phyloP scores from a whole-genome alignment of 2,113 vertebrate genomes.

The Trinectes maculatus region DNA sequence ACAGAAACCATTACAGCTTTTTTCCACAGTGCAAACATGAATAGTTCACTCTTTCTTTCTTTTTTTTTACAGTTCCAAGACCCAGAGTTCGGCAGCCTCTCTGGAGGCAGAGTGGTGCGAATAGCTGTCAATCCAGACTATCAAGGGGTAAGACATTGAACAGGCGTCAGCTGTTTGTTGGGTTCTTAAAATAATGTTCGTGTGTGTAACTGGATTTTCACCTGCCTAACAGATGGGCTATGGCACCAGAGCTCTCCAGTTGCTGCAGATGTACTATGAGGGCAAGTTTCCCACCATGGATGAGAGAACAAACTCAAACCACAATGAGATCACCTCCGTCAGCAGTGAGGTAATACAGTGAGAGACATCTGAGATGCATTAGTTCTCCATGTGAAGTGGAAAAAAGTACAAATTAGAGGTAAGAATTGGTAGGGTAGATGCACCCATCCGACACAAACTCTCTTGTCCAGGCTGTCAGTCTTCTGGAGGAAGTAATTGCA shows the following conservation, averaged over 20 bases:
- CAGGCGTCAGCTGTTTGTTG: not conserved
- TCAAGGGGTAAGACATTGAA: constrained; percentile 87
- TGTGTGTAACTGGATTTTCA: constrained; percentile 10
- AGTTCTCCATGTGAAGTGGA: not conserved
- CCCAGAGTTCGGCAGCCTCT: constrained; percentile 91
- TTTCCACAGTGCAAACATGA: not conserved
- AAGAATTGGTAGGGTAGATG: not conserved
- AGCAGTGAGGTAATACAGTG: constrained; percentile 88
- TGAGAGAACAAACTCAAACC: constrained; percentile 78
- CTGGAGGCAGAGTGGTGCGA: constrained; percentile 92
- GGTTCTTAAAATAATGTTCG: not conserved
- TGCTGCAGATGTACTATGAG: constrained; percentile 96
- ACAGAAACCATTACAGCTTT: not conserved
- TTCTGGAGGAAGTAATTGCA: constrained; percentile 91
- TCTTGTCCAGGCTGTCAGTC: constrained; percentile 86
- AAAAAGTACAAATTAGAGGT: not conserved
- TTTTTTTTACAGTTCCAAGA: constrained; percentile 89
- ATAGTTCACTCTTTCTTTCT: constrained; percentile 6
- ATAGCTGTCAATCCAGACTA: constrained; percentile 98
- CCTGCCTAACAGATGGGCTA: constrained; percentile 92
- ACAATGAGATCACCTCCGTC: constrained; percentile 86
- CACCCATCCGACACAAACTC: not conserved
- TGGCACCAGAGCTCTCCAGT: constrained; percentile 89
- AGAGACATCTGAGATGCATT: not conserved
- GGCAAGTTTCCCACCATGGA: constrained; percentile 92